Base-by-base conservation (phyloP, 2,888 invertebrate genomes). In the Sarcophaga subvicina region DNA sequence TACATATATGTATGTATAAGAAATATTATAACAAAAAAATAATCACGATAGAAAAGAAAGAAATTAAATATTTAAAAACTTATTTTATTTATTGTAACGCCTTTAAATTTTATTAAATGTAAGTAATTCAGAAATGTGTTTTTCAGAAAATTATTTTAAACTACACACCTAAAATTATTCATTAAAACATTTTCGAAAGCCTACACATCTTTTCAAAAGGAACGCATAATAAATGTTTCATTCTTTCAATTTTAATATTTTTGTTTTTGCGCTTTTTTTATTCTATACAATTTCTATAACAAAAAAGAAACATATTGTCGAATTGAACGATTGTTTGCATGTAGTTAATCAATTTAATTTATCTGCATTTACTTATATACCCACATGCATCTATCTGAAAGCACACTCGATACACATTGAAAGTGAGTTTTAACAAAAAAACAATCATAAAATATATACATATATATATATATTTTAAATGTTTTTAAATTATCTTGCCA, bases 361-460 rank as follows among this genome's bases (percentile, higher is more conserved):
- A 67, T 60, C 77, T 83, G 49, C 67, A 83, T 49, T 14, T 49
- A 12, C 14, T 54, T 17, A 54, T 54, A 54, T 54, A 17, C 54
- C 17, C 54, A 54, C 54, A 27, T 47, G 45, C 63, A 45, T 59
- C 8, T 47, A 45, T 59, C 8, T 47, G 63, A 37, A 54, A 54
- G 14, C 54, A 14, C 17, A 54, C 17, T 17, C 62, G 37, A 67
- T 20, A 71, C 25, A 79, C 54, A 75, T 75, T 75, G 69, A 87
- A 87, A 87, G 87, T 84, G 79, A 84, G 67, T 84, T 87, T 79
- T 47, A 73, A 63, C 64, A 77, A 71, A 4, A 69, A 72, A 59
- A 27, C 25, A 77, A 77, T 71, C 63, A 47, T 54, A 76, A 14
- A 47, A 47, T 54, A 17, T 59, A 22, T 22, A 22, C 22, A 22